Evolutionary conservation across 1,140 invertebrate species (phyloP).

Genomic region (Orchesella cincta): DNA sequence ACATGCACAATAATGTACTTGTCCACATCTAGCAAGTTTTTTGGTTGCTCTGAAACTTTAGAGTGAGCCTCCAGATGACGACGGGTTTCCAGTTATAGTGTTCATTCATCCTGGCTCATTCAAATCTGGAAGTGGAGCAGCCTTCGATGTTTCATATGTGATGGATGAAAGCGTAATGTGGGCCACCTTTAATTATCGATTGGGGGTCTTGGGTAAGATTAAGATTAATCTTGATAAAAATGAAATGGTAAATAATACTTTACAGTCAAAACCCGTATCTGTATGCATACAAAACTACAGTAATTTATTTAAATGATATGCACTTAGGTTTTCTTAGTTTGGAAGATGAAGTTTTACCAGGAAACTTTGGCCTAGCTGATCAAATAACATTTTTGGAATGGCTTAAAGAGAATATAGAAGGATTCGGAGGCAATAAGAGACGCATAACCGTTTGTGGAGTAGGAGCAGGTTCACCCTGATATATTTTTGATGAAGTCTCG

Average conservation of each 20-base stretch:
- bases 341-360: not conserved
- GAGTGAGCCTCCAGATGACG: not conserved
- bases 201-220: not conserved
- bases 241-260: not conserved
- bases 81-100: constrained; percentile 25
- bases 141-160: constrained; percentile 14
- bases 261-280: not conserved
- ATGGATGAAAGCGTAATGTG: constrained; percentile 9
- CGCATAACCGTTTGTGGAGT: not conserved
- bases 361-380: constrained; percentile 17
- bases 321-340: constrained; percentile 16
- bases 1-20: too few species aligned
- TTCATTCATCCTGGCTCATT: constrained; percentile 15
- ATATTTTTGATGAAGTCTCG: not conserved
- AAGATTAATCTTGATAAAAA: not conserved
- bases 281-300: not conserved
- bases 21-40: not conserved
- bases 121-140: constrained; percentile 8
- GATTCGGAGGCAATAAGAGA: constrained; percentile 21
- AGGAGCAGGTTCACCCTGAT: constrained; percentile 23
- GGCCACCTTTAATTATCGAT: constrained; percentile 1
- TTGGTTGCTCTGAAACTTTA: not conserved
- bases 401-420: not conserved
- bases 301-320: not conserved
- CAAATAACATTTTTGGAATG: constrained; percentile 26